Evolutionary conservation across 1,140 invertebrate species (phyloP), one percentile per base, ranked within the genome.

Genomic region (Euura saliciscinereae): DNA sequence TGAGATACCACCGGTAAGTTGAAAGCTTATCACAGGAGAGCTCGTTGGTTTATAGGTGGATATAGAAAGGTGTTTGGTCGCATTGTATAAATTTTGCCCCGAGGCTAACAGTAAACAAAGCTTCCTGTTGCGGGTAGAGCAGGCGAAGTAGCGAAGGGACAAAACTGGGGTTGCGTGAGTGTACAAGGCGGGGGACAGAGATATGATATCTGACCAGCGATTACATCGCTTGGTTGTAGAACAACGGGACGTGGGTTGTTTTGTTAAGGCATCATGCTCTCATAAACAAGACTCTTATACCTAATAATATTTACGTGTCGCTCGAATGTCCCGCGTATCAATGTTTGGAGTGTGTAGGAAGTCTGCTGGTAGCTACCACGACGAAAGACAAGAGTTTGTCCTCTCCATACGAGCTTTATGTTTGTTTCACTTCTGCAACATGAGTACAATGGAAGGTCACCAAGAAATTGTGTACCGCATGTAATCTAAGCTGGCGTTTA

Each of bases 191-290:
- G 8, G 51, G 51, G 28, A 28, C 28, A 28, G 28, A 59, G 51
- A 59, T 59, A 59, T 59, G 51, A 59, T 59, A 59, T 59, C 51
- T 59, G 51, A 59, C 51, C 51, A 59, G 13, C 51, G 51, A 59
- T 59, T 59, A 59, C 51, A n/a, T 11, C 51, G 13, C 51, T 8
- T 59, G 51, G 51, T 28, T 59, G 51, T 59, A 59, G 51, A 59
- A 59, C 51, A 59, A 59, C 51, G 51, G 51, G 51, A 6, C 51
- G 51, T 59, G 51, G 5, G 51, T 59, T n/a, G 51, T 59, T 59
- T 59, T 11, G 51, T 4, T n/a, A 59, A 59, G 51, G 13, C 10
- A 6, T 11, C 28, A 28, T 28, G 28, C 28, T 28, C 8, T 11
- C 13, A 11, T 59, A 59, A 59, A 59, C 51, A 59, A 4, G 51